Conservation (phyloP, 2,888 invertebrate species). For the Lochmaea capreae region DNA sequence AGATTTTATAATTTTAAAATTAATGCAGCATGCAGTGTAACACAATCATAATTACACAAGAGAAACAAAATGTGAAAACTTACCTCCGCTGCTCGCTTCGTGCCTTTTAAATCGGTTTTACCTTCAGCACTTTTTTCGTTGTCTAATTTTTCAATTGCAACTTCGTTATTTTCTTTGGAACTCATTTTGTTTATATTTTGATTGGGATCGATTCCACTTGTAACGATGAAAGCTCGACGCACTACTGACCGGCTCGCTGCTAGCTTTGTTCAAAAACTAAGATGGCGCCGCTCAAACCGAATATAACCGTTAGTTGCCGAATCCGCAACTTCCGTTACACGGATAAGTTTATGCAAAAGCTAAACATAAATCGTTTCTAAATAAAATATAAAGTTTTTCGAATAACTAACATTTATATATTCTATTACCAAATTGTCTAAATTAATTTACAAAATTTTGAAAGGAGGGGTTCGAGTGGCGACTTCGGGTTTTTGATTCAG, state of each 20-base stretch:
- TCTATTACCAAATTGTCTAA: conserved; percentile 35
- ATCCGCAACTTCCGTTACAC: conserved; percentile 57
- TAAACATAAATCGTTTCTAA: conserved; percentile 44
- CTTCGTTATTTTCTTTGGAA: conserved; percentile 88
- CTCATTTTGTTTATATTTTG: conserved; percentile 73
- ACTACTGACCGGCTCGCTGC: conserved; percentile 77
- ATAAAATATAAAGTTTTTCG: conserved; percentile 43
- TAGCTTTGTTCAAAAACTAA: conserved; percentile 85
- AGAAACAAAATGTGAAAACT: conserved; percentile 61
- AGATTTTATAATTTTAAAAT: background rate
- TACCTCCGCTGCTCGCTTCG: conserved; percentile 90
- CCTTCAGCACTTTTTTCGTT: conserved; percentile 81
- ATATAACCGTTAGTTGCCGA: conserved; percentile 65
- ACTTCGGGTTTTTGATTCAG: conserved; percentile 60
- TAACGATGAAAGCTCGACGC: conserved; percentile 72
- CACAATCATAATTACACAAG: background rate
- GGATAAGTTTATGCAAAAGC: conserved; percentile 49
- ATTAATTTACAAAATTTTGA: conserved; percentile 54
- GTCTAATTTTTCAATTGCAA: conserved; percentile 86
- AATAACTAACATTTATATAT: conserved; percentile 1
- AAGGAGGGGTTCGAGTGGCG: conserved; percentile 79
- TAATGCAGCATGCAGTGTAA: background rate
- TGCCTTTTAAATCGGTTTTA: conserved; percentile 87
- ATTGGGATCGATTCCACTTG: conserved; percentile 46
- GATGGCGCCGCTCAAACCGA: conserved; percentile 80